Percentiles rank a stretch among this genome's conserved stretches.
phyloP scores from a whole-genome alignment of 2,113 vertebrate genomes.

The Thunnus maccoyii region DNA sequence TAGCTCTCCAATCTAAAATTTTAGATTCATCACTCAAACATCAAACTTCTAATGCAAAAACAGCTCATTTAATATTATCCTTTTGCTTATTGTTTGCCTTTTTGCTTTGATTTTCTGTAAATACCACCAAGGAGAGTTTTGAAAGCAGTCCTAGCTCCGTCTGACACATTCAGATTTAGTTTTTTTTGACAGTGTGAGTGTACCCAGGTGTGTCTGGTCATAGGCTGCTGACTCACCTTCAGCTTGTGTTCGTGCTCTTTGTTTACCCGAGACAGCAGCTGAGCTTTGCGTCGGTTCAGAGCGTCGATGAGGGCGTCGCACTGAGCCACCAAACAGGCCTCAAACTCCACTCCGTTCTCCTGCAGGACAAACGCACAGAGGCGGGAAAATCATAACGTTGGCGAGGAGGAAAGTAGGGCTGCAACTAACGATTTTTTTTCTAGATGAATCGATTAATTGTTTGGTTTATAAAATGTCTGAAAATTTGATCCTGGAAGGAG shows the following conservation, averaged over 20 bases:
- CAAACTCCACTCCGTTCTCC: slow-evolving; percentile 99
- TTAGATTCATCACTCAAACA: too few relatives aligned
- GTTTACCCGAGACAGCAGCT: slow-evolving; percentile 94
- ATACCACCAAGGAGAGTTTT: background rate
- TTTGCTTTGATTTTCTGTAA: background rate
- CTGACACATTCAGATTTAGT: background rate
- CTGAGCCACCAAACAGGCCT: slow-evolving; percentile 97
- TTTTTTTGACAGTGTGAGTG: background rate
- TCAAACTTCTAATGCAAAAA: too few relatives aligned
- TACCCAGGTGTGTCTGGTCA: background rate
- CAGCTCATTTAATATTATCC: too few relatives aligned
- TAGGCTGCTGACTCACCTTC: slow-evolving; percentile 84
- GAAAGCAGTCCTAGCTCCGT: background rate
- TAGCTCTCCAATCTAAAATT: too few relatives aligned
- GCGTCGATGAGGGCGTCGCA: slow-evolving; percentile 98
- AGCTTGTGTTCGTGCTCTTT: slow-evolving; percentile 99
- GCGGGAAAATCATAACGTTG: background rate
- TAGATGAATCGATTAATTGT: too few relatives aligned
- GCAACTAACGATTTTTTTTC: too few relatives aligned
- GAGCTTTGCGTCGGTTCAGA: slow-evolving; percentile 96
- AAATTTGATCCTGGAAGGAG: too few relatives aligned
- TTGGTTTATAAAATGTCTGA: too few relatives aligned
- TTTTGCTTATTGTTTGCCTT: background rate
- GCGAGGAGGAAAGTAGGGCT: too few relatives aligned
- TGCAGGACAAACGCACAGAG: slow-evolving; percentile 56